Base-by-base conservation (phyloP, 2,113 vertebrate genomes). In the Gadus chalcogrammus region DNA sequence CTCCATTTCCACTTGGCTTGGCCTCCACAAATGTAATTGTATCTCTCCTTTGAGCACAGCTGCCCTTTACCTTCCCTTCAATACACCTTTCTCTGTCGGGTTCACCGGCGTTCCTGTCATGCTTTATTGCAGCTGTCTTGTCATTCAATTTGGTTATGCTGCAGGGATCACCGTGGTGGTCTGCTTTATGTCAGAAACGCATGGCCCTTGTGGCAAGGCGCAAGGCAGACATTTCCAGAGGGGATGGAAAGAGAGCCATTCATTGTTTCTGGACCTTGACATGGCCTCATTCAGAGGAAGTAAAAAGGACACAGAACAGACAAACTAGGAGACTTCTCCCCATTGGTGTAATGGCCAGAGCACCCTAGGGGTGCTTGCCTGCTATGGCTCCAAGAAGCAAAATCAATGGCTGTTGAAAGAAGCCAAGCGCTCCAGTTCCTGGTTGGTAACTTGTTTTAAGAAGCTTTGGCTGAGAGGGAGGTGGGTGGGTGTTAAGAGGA, bases 1-100 rank as follows among this genome's bases (percentile, higher is more conserved):
- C 64, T 48, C 42, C 42, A 61, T 68, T 80, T 76, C 73, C 69
- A 68, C 68, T 61, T 62, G 60, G 52, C 65, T 70, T 75, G 73
- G 67, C 60, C 70, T 78, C 52, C 65, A 69, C 60, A 68, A 73
- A 75, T 79, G 59, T 24, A 28, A 72, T 66, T 67, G 64, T 62
- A 68, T 65, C 72, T 74, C 68, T 63, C 31, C 65, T 65, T 64
- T 27, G 70, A 71, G 59, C 72, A 58, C 78, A 73, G 70, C 56
- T 75, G 73, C 59, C 31, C 55, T 15, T 58, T 61, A 12, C 18
- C 67, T 63, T 61, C 53, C 55, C 61, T 56, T 60, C 35, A 61
- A 64, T 52, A 42, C 60, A 60, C 62, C 69, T 62, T 42, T 27
- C 60, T 35, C 24, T 67, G 55, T 74, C 53, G 56, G 62, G 59